Evolutionary conservation across 1,140 invertebrate genomes (phyloP), one percentile per base, ranked within the genome.

Genomic region (Drosophila equinoxialis): DNA sequence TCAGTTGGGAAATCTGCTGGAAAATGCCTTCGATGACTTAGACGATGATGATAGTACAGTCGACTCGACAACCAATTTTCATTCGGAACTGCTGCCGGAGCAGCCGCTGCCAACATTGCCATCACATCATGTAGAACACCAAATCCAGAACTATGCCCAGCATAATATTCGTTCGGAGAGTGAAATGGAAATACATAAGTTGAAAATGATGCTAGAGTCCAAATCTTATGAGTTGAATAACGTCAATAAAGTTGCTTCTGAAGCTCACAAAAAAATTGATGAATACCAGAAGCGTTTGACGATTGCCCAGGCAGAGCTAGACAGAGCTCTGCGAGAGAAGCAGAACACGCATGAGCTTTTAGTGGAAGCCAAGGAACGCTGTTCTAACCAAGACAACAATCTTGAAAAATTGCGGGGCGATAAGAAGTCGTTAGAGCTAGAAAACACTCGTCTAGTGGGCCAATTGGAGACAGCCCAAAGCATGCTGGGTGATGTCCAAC

Each of bases 11-110:
- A 91, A 93, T 68, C 90, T 94, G 67, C 77, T 94, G 20, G 91
- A 91, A 51, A 94, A 94, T 91, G 94, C 93, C 20, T 94, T 94
- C 85, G 93, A 94, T 68, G 94, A 94, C 90, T 82, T 94, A 59
- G 93, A 94, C 39, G 93, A 94, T 75, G 83, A 94, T 71, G 94
- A 94, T 73, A 93, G 92, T 23, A 94, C 85, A 41, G 79, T 89
- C 30, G 91, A 91, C 48, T 90, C 91, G 20, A 91, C 79, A 23
- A 64, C 82, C 41, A 82, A 82, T 69, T 90, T 68, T 62, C 81
- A 82, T 7, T 78, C 81, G 1, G 75, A 86, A 30, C 10, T 87
- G 37, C 33, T 83, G n/a, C 69, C 76, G 41, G 37, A 30, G 35
- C 79, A 81, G 7, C 64, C 67, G 5, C 41, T 68, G 13, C 70